Conservation (phyloP, 2,888 invertebrate genomes). For the Troilus luridus region DNA sequence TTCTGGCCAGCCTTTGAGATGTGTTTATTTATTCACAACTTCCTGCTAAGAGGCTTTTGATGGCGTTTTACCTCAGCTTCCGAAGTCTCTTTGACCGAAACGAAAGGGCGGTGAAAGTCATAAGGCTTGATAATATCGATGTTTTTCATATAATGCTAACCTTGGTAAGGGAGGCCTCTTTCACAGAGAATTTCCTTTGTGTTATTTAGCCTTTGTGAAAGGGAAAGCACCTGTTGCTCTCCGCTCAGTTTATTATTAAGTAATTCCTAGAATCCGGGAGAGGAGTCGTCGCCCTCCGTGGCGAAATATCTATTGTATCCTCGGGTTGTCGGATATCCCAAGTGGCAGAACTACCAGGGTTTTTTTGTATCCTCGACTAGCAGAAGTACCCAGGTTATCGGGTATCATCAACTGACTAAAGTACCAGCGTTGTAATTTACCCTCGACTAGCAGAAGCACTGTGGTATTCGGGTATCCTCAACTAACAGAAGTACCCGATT, state of each 20-base stretch:
- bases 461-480: no score
- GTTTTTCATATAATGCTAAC: slow-evolving; percentile 38
- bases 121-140: not conserved
- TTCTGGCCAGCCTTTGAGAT: not conserved
- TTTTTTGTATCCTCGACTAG: no score
- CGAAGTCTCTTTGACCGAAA: not conserved
- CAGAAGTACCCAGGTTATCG: no score
- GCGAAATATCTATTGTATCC: slow-evolving; percentile 23
- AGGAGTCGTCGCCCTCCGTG: slow-evolving; percentile 19
- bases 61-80: not conserved
- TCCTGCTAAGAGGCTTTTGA: not conserved
- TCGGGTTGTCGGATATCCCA: no score
- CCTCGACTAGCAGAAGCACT: no score
- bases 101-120: slow-evolving; percentile 38
- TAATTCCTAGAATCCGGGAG: slow-evolving; percentile 17
- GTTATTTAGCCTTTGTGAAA: slow-evolving; percentile 42
- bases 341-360: no score
- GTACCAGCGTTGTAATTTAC: no score
- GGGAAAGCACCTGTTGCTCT: slow-evolving; percentile 45
- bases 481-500: no score
- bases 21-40: not conserved
- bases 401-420: no score
- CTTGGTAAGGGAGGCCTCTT: not conserved
- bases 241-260: slow-evolving; percentile 36
- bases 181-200: slow-evolving; percentile 28